These are phyloP conservation scores for Dynastes grantii DNA, from an alignment of 2,888 invertebrate species.

Conservation along the genomic window DNA sequence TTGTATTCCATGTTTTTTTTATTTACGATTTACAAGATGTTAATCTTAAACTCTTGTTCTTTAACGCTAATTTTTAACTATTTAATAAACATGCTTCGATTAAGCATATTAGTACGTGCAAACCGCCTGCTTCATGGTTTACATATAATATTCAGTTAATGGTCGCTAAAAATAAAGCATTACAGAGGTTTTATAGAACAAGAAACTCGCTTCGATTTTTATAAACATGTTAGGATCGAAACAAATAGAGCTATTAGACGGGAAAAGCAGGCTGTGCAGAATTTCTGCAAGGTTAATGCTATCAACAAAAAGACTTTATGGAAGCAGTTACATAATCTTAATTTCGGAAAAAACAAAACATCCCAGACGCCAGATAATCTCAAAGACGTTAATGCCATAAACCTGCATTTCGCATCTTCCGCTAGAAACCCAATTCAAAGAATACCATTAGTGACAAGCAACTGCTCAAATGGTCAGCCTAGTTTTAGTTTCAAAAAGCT, in stretches of 20 bases:
- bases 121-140: too few species aligned
- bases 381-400: too few species aligned
- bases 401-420: too few species aligned
- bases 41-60: background rate
- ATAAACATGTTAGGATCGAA: background rate
- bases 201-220: background rate
- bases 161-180: background rate
- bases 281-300: background rate
- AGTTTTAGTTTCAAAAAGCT: too few species aligned
- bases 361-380: too few species aligned
- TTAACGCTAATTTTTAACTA: too few species aligned
- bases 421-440: too few species aligned
- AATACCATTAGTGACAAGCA: too few species aligned
- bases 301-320: background rate
- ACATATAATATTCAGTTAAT: too few species aligned
- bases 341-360: background rate
- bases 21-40: background rate
- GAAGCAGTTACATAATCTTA: slow-evolving; percentile 2
- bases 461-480: too few species aligned
- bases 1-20: background rate
- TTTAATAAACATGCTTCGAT: background rate
- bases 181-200: background rate
- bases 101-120: too few species aligned
- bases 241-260: slow-evolving; percentile 2
- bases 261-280: background rate